A percentile compares a stretch with the other conserved stretches of the same genome.
phyloP scores from a whole-genome alignment of 2,888 invertebrate species.

The Iphiclides podalirius region DNA sequence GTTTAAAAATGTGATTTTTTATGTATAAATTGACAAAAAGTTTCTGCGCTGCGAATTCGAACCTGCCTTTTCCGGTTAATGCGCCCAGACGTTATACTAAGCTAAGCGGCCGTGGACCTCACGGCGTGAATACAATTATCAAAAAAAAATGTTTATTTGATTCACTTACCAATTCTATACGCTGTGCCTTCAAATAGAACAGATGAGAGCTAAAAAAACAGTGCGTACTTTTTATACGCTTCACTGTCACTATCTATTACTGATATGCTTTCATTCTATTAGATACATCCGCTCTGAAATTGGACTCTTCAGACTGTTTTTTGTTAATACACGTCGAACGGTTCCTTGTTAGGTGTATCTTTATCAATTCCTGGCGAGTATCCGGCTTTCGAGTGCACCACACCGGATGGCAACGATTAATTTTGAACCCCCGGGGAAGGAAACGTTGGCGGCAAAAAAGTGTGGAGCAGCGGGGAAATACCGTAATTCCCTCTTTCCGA shows the following conservation, averaged over 20 bases:
- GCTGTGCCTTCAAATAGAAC: no score
- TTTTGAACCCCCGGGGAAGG: constrained; percentile 44
- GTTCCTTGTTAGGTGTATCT: constrained; percentile 37
- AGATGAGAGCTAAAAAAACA: no score
- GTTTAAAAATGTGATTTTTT: no score
- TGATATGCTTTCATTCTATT: constrained; percentile 12
- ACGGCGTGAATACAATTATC: no score
- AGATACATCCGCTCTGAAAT: constrained; percentile 17
- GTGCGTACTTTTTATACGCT: not conserved
- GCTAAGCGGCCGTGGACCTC: no score
- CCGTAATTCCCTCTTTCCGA: no score
- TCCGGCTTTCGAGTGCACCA: constrained; percentile 53
- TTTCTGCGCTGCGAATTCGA: no score
- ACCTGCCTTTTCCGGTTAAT: no score
- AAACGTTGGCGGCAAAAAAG: constrained; percentile 32
- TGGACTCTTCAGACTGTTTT: constrained; percentile 11
- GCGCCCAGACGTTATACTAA: no score
- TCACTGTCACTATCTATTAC: constrained; percentile 12
- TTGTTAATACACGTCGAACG: constrained; percentile 1
- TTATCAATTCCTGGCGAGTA: constrained; percentile 50
- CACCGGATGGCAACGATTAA: constrained; percentile 65
- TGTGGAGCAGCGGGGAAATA: not conserved
- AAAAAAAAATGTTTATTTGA: no score
- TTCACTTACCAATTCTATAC: no score
- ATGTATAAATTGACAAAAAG: no score